Evolutionary conservation across 2,888 invertebrate species (phyloP), one percentile per base, ranked within the genome.

Genomic region (Chaetogeoica ovagalla): DNA sequence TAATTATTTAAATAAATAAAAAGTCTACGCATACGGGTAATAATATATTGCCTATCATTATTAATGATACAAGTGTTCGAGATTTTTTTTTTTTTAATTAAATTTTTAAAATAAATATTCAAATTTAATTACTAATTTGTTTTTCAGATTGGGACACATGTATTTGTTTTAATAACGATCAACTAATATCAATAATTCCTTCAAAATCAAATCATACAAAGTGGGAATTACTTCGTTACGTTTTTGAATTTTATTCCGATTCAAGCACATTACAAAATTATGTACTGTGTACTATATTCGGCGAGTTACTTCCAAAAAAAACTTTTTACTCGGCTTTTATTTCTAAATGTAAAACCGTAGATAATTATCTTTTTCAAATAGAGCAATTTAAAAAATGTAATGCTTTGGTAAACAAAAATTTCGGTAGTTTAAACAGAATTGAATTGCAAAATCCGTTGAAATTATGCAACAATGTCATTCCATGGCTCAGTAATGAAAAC

Each of bases 401-500:
- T 62, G 30, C 15, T n/a, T 59, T 77, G 6, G 9, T 68, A 52
- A 69, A 69, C 17, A 52, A 59, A 30, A 77, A 69, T 21, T 69
- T 69, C 52, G 60, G 69, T 15, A 60, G 21, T 52, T 52, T 37
- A 13, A 48, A 62, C 37, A 60, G 69, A 60, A 77, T 77, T 17
- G 69, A 48, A 52, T 19, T 77, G 21, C 77, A 77, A 19, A 77
- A 77, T n/a, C 77, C 69, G 52, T 48, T 77, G 23, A 77, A 77
- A 52, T 62, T 69, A 21, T 77, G 69, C 37, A 69, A 77, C 60
- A 69, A 70, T 62, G 69, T 69, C 52, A 55, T 21, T 62, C 37
- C 68, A 52, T 48, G 77, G 52, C 77, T 77, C 30, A 37, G 7
- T 37, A 21, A 62, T 60, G 21, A 62, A 69, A 60, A 77, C 55